Conservation (phyloP, 1,140 invertebrate species). For the Drosophila elegans region DNA sequence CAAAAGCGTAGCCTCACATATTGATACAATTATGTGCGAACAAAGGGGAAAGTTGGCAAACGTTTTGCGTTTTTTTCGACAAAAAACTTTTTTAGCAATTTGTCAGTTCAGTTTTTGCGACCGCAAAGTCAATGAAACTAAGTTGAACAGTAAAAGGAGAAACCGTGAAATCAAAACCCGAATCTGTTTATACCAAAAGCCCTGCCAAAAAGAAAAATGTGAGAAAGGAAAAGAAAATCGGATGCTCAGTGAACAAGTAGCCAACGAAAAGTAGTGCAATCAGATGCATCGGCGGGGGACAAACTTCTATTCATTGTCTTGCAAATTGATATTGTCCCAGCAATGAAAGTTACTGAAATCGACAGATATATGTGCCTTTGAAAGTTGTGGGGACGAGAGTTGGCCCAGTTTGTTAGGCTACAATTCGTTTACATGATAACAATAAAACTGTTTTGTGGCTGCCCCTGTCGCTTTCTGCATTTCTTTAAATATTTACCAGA, state of each 20-base stretch:
- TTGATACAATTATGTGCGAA: slow-evolving; percentile 47
- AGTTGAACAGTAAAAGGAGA: slow-evolving; percentile 46
- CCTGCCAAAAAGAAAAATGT: slow-evolving; percentile 2
- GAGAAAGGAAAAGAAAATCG: slow-evolving; percentile 16
- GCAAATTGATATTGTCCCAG: slow-evolving; percentile 73
- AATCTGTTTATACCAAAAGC: slow-evolving; percentile 61
- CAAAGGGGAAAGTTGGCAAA: slow-evolving; percentile 6
- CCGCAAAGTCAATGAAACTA: slow-evolving; percentile 67
- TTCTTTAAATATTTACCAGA: slow-evolving; percentile 51
- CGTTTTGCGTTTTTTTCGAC: slow-evolving; percentile 30
- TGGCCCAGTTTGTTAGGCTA: slow-evolving; percentile 44
- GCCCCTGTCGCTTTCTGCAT: slow-evolving; percentile 2
- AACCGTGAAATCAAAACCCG: slow-evolving; percentile 36
- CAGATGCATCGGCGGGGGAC: slow-evolving; percentile 64
- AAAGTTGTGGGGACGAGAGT: slow-evolving; percentile 13
- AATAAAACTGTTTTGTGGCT: slow-evolving; percentile 48
- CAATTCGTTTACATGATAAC: slow-evolving; percentile 62
- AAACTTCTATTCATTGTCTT: slow-evolving; percentile 63
- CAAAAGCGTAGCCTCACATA: slow-evolving; percentile 38
- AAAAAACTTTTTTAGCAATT: slow-evolving; percentile 61
- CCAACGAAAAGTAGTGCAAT: slow-evolving; percentile 71
- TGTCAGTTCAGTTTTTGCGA: slow-evolving; percentile 63
- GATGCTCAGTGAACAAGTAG: slow-evolving; percentile 55
- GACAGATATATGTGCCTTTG: slow-evolving; percentile 3
- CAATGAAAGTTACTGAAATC: not conserved